A percentile compares a stretch with the other conserved stretches of the same genome.
Conservation (phyloP, 2,113 vertebrate species). For the Aleadryas rufinucha region DNA sequence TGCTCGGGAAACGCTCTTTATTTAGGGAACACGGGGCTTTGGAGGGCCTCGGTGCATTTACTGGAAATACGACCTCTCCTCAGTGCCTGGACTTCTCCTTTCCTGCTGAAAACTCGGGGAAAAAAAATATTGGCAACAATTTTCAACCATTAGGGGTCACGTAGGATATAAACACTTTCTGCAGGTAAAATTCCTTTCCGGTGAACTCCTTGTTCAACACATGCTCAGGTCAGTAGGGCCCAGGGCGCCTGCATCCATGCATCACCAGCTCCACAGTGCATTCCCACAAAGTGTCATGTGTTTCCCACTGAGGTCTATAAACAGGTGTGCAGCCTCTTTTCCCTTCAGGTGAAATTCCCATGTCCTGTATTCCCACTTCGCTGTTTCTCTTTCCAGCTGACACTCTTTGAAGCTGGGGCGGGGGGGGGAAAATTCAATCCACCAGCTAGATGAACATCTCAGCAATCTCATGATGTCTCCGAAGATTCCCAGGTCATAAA, state of each 20-base stretch:
- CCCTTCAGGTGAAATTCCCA: background rate
- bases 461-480: constrained; percentile 28
- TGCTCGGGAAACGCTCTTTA: background rate
- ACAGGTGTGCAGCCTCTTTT: background rate
- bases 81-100: background rate
- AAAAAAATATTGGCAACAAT: background rate
- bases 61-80: fast-evolving
- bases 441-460: constrained; percentile 53
- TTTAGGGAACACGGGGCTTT: too few relatives aligned
- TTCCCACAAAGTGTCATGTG: background rate
- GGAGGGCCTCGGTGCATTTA: background rate
- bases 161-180: background rate
- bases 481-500: constrained; percentile 63
- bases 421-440: background rate
- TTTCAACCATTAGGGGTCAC: background rate
- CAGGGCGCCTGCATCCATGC: fast-evolving
- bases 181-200: background rate
- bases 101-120: background rate
- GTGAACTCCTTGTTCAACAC: background rate
- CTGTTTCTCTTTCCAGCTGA: constrained; percentile 58
- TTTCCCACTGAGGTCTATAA: background rate
- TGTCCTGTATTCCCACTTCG: constrained; percentile 18
- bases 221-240: background rate
- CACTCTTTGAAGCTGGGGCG: background rate
- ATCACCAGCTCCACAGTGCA: background rate